Evolutionary conservation across 2,113 vertebrate genomes (phyloP).

Genomic region (Trogon surrucura): DNA sequence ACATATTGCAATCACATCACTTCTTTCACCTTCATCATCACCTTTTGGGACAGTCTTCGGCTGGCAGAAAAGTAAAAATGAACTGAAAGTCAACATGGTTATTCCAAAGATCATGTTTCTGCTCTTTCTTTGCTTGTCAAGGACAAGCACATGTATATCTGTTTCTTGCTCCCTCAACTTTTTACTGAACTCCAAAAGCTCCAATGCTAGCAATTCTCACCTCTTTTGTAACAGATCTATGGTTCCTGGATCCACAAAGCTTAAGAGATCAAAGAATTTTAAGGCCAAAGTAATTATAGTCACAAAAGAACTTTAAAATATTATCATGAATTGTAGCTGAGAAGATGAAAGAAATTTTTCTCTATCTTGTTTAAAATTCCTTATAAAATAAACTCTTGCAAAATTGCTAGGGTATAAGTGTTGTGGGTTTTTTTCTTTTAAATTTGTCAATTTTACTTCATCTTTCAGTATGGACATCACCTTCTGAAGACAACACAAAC

Average conservation of each 20-base stretch:
- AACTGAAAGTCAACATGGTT: not conserved
- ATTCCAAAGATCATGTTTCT: not conserved
- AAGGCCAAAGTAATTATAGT: not conserved
- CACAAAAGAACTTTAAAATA: not conserved
- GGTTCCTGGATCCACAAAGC: not conserved
- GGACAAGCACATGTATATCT: not conserved
- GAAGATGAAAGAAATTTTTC: not conserved
- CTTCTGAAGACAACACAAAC: not conserved
- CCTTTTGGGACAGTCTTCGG: not conserved
- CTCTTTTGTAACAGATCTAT: not conserved
- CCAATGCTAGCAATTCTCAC: not conserved
- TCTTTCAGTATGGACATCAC: not conserved
- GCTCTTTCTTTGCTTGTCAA: not conserved
- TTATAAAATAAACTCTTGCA: not conserved
- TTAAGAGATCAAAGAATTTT: not conserved
- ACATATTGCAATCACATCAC: not conserved
- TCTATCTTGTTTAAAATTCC: not conserved
- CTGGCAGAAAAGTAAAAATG: not conserved
- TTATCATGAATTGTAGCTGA: not conserved
- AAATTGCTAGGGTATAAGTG: not conserved
- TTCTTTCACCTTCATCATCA: not conserved
- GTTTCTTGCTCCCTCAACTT: not conserved
- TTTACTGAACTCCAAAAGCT: not conserved
- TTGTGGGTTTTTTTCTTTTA: not conserved
- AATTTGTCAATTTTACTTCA: not conserved